Evolutionary conservation across 35 echinoderm and acorn worm species (phyloP).

Genomic region (Hemicentrotus pulcherrimus): DNA sequence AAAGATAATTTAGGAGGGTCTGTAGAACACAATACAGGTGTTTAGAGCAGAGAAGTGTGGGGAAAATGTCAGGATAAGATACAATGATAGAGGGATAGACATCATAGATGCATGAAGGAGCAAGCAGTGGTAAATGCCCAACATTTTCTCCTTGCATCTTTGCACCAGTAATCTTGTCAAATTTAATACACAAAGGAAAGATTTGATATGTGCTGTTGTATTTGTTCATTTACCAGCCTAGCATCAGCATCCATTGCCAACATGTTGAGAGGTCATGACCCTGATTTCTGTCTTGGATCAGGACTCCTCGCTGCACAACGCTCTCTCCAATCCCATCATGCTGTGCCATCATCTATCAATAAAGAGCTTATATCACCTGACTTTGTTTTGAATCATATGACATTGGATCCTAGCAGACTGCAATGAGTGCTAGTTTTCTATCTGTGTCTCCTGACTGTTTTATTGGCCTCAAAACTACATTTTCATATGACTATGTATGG

Average conservation of each 20-base stretch:
- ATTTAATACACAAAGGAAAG: too few species aligned
- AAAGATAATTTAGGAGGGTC: too few species aligned
- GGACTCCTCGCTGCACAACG: constrained; percentile 74
- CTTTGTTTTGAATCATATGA: background rate
- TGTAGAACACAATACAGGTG: too few species aligned
- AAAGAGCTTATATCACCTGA: constrained; percentile 26
- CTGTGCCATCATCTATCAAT: constrained; percentile 60
- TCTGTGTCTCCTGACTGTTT: too few species aligned
- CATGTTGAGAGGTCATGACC: constrained; percentile 59
- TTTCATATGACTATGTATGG: background rate
- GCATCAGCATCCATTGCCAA: constrained; percentile 64
- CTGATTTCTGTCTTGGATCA: constrained; percentile 69
- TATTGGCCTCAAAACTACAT: too few species aligned
- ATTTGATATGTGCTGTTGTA: background rate
- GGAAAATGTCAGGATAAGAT: too few species aligned
- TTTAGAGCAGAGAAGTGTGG: too few species aligned
- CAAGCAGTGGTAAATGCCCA: too few species aligned
- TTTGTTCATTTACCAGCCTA: constrained; percentile 59
- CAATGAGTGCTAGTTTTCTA: background rate
- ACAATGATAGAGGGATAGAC: too few species aligned
- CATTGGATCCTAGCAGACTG: constrained; percentile 21
- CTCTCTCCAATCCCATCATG: constrained; percentile 56
- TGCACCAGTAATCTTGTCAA: too few species aligned
- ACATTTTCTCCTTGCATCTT: too few species aligned
- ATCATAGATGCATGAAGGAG: too few species aligned